Base-by-base conservation (phyloP, 2,888 invertebrate species). In the Ophion ellenae region DNA sequence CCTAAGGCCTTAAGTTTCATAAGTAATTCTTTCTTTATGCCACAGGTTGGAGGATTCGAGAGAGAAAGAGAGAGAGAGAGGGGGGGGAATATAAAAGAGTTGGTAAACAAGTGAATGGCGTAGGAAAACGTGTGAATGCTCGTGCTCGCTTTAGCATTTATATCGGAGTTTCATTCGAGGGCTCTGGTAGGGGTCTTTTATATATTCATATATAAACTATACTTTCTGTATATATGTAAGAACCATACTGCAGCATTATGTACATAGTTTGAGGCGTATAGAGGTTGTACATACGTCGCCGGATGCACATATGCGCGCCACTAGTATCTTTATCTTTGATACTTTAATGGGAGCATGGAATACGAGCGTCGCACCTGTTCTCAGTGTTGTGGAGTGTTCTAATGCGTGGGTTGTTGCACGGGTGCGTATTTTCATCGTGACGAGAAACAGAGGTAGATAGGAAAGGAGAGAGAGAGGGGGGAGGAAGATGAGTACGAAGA, bases 281-380 rank as follows among this genome's bases (percentile, higher is more conserved):
- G 14, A 11, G 47, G 47, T 14, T 47, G 67, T 47, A 74, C 47
- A n/a, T 53, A 61, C 64, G 53, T 66, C 67, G 74, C 83, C 73
- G 83, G 83, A 83, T 78, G 74, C 81, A 59, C 70, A 57, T 67
- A 74, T 67, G 67, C 59, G 64, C 24, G 81, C 45, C 32, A 71
- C 76, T 75, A 73, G 81, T 86, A 86, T 86, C 86, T 86, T 86
- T 86, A 86, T 86, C 81, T 83, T 81, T 83, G 86, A 83, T 86
- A 81, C 86, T 86, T 83, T 86, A 86, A 86, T 86, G 86, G 78
- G 86, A 86, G 86, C 86, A 83, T 73, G 83, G 86, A 86, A 86
- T 86, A 86, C 86, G 86, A 86, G 81, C 83, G 47, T 77, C 80
- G 83, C 86, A 86, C 86, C 86, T 86, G 86, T 86, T 86, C 74